A percentile compares a stretch with the other conserved stretches of the same genome.
phyloP scores from a whole-genome alignment of 2,888 invertebrate species.

The Coelinius sp. region DNA sequence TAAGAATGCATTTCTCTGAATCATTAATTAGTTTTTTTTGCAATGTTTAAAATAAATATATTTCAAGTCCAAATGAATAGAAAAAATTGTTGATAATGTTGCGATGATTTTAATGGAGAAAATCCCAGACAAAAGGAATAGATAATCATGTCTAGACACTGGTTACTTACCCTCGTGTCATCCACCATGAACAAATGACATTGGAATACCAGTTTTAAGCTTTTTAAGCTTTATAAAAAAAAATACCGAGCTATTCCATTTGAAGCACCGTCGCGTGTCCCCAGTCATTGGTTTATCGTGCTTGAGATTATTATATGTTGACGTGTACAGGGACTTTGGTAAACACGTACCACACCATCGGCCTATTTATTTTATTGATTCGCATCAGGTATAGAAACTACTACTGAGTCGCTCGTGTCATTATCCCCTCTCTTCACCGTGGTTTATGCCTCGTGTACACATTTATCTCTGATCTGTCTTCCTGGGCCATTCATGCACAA shows the following conservation, averaged over 20 bases:
- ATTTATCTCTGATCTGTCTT: background rate
- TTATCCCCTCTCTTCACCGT: background rate
- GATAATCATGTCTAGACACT: background rate
- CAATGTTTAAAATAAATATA: too few relatives aligned
- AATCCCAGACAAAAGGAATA: background rate
- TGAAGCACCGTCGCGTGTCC: constrained; percentile 47
- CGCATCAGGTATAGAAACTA: constrained; percentile 34
- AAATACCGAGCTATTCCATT: constrained; percentile 35
- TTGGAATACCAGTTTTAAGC: background rate
- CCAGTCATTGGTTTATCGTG: constrained; percentile 48
- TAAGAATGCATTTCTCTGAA: constrained; percentile 51
- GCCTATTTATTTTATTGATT: constrained; percentile 57
- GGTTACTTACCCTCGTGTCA: background rate
- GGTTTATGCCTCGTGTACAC: background rate
- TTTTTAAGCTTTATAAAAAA: background rate
- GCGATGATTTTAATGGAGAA: background rate
- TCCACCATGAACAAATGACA: background rate
- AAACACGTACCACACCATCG: constrained; percentile 42
- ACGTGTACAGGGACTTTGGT: constrained; percentile 34
- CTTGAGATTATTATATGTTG: constrained; percentile 47
- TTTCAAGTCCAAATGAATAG: too few relatives aligned
- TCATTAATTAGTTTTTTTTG: constrained; percentile 37
- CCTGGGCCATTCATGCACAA: background rate
- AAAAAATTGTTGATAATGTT: constrained; percentile 40
- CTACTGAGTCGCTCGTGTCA: constrained; percentile 27